Evolutionary conservation across 1,140 invertebrate genomes (phyloP).

Genomic region (Tribolium madens): DNA sequence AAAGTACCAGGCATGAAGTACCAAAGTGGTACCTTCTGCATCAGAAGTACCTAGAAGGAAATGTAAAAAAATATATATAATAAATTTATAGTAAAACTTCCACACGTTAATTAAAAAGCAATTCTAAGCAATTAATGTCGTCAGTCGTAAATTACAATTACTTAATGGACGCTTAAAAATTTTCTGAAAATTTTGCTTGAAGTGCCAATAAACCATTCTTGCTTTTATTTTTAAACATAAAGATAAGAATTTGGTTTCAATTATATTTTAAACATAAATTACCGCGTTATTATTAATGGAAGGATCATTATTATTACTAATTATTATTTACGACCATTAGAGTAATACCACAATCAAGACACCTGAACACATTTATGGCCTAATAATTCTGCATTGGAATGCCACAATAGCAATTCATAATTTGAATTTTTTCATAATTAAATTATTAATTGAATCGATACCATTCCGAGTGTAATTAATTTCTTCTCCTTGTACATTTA

Average conservation of each 20-base stretch:
- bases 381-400: neutral
- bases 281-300: neutral
- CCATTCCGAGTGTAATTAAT: neutral
- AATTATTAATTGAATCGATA: slow-evolving; percentile 31
- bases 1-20: too few relatives aligned
- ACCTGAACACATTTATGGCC: slow-evolving; percentile 9
- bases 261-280: neutral
- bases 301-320: neutral
- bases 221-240: neutral
- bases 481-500: slow-evolving; percentile 6
- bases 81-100: too few relatives aligned
- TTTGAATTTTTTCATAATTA: neutral
- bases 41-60: too few relatives aligned
- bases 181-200: too few relatives aligned
- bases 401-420: neutral
- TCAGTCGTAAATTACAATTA: too few relatives aligned
- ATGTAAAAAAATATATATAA: too few relatives aligned
- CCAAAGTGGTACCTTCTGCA: too few relatives aligned
- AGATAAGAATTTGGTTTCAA: neutral
- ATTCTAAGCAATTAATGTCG: too few relatives aligned
- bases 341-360: slow-evolving; percentile 1
- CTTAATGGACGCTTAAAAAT: too few relatives aligned
- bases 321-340: neutral
- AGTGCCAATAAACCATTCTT: neutral
- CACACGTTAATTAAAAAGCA: too few relatives aligned